Conservation (phyloP, 2,797 vertebrate species). For the Diceros bicornis region DNA sequence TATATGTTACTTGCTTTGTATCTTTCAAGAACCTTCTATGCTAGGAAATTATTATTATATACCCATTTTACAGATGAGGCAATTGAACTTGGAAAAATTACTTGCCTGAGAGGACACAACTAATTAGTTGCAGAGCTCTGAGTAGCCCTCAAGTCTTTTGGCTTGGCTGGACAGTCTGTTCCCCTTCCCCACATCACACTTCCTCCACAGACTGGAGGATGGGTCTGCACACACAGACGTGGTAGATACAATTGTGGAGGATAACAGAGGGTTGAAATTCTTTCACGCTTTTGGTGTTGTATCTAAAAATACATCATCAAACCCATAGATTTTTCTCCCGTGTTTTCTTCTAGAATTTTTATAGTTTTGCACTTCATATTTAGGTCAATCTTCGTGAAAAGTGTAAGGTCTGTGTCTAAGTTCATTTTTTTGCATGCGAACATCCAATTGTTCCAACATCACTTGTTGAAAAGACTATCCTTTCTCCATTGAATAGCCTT, state of each 20-base stretch:
- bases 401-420: not conserved
- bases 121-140: not conserved
- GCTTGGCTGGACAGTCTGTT: not conserved
- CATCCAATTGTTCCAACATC: not conserved
- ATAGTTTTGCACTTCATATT: not conserved
- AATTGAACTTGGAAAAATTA: not conserved
- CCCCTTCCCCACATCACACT: not conserved
- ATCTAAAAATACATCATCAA: conserved; percentile 26
- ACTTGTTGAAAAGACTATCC: not conserved
- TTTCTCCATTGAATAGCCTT: not conserved
- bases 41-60: not conserved
- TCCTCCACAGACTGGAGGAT: conserved; percentile 57
- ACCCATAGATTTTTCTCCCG: not conserved
- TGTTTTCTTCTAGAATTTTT: conserved; percentile 3
- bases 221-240: conserved; percentile 85
- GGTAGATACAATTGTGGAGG: conserved; percentile 77
- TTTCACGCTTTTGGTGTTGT: not conserved
- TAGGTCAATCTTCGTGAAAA: conserved; percentile 46
- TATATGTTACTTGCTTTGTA: conserved; percentile 2
- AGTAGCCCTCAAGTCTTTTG: not conserved
- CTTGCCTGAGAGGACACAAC: not conserved
- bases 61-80: not conserved
- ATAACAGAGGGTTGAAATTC: conserved; percentile 87
- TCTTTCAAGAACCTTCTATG: not conserved
- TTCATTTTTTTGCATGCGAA: not conserved